Percentiles rank a stretch among this genome's conserved stretches.
These are phyloP conservation scores for Hylaeus volcanicus DNA, from an alignment of 1,140 invertebrate genomes.

Conservation along the genomic window DNA sequence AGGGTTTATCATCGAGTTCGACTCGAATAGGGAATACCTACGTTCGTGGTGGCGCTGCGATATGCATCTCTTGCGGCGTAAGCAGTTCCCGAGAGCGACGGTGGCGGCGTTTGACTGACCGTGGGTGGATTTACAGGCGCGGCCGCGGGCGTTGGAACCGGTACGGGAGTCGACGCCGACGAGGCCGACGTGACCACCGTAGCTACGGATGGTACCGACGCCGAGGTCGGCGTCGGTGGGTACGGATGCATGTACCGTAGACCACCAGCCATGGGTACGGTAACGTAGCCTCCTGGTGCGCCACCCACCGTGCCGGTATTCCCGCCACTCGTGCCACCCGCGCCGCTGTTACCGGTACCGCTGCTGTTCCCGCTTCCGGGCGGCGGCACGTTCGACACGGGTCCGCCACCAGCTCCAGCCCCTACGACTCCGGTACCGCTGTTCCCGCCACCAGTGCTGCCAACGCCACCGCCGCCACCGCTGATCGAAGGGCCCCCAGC, in stretches of 20 bases:
- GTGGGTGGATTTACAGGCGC: slow-evolving; percentile 58
- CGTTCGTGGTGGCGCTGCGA: slow-evolving; percentile 74
- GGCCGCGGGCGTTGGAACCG: slow-evolving; percentile 38
- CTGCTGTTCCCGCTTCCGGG: slow-evolving; percentile 52
- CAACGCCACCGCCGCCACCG: slow-evolving; percentile 39
- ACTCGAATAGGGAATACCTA: slow-evolving; percentile 64
- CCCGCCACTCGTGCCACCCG: slow-evolving; percentile 35
- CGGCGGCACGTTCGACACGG: slow-evolving; percentile 44
- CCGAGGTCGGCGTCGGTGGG: slow-evolving; percentile 71
- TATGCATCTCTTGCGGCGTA: slow-evolving; percentile 73
- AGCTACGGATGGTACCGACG: slow-evolving; percentile 55
- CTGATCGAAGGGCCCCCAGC: slow-evolving; percentile 53
- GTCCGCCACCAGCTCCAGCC: slow-evolving; percentile 47
- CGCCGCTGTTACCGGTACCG: slow-evolving; percentile 54
- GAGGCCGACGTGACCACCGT: slow-evolving; percentile 58
- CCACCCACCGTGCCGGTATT: slow-evolving; percentile 20
- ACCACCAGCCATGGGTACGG: slow-evolving; percentile 71
- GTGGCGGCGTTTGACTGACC: slow-evolving; percentile 75
- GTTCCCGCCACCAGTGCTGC: slow-evolving; percentile 45
- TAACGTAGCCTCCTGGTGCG: slow-evolving; percentile 62
- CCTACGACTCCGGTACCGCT: slow-evolving; percentile 55
- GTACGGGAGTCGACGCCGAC: slow-evolving; percentile 48
- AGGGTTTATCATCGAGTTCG: slow-evolving; percentile 1
- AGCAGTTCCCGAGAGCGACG: slow-evolving; percentile 67
- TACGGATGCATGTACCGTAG: slow-evolving; percentile 78